A percentile compares a stretch with the other conserved stretches of the same genome.
phyloP scores from a whole-genome alignment of 2,113 vertebrate genomes.

The Cololabis saira region DNA sequence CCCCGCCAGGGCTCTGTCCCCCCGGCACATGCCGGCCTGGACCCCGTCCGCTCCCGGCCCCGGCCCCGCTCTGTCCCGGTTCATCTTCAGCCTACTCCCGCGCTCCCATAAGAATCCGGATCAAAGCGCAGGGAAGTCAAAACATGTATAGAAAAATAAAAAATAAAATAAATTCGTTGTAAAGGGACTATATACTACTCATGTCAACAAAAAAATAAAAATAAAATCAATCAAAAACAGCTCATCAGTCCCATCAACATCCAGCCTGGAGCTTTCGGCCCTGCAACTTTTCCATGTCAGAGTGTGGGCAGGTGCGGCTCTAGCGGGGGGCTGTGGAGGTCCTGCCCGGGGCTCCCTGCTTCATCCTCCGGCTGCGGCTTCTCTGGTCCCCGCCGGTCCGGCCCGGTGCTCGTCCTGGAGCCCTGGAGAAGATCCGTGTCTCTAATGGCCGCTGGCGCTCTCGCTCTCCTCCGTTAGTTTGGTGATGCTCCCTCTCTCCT shows the following conservation, averaged over 20 bases:
- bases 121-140: neutral
- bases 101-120: slow-evolving; percentile 59
- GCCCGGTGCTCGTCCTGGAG: too few relatives aligned
- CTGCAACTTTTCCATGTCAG: slow-evolving; percentile 40
- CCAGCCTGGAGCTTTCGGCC: slow-evolving; percentile 13
- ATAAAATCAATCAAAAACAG: neutral
- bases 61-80: slow-evolving; percentile 83
- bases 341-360: slow-evolving; percentile 23
- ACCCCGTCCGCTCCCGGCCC: slow-evolving; percentile 62
- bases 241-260: slow-evolving; percentile 24
- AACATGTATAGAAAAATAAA: neutral
- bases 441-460: too few relatives aligned
- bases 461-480: slow-evolving; percentile 29
- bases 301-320: neutral
- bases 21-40: slow-evolving; percentile 82
- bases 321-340: neutral
- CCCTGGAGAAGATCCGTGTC: too few relatives aligned
- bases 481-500: slow-evolving; percentile 28
- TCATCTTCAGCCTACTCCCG: slow-evolving; percentile 78
- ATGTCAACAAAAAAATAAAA: slow-evolving; percentile 1
- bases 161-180: slow-evolving; percentile 4
- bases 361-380: slow-evolving; percentile 40
- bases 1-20: slow-evolving; percentile 76
- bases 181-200: slow-evolving; percentile 6
- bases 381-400: neutral